phyloP scores from a whole-genome alignment of 1,140 invertebrate genomes.

The Riptortus pedestris region DNA sequence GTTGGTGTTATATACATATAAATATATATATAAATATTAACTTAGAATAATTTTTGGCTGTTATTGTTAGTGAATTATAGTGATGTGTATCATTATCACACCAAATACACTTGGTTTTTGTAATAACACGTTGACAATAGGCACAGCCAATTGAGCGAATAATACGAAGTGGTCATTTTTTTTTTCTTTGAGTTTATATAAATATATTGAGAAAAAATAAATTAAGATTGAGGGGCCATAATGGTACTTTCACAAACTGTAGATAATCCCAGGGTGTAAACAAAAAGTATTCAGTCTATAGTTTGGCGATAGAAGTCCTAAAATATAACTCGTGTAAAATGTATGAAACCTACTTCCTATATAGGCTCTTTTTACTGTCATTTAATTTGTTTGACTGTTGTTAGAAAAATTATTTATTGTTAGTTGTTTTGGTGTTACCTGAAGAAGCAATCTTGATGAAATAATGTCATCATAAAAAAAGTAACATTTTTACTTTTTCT shows the following conservation, averaged over 20 bases:
- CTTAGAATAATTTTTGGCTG: slow-evolving; percentile 19
- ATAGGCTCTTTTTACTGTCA: neutral
- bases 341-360: too few species aligned
- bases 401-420: slow-evolving; percentile 9
- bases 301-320: neutral
- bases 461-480: too few species aligned
- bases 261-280: neutral
- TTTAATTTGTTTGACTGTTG: slow-evolving; percentile 3
- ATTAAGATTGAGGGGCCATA: slow-evolving; percentile 1
- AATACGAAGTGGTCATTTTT: neutral
- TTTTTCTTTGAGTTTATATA: neutral
- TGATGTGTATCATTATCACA: slow-evolving; percentile 9
- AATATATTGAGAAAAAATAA: neutral
- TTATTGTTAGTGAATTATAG: slow-evolving; percentile 14
- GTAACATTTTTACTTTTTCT: too few species aligned
- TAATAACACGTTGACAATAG: slow-evolving; percentile 19
- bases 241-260: slow-evolving; percentile 8
- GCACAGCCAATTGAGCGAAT: slow-evolving; percentile 13
- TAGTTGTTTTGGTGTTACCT: slow-evolving; percentile 7
- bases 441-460: too few species aligned
- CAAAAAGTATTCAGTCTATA: neutral
- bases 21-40: slow-evolving; percentile 9
- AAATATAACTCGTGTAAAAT: neutral
- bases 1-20: slow-evolving; percentile 13
- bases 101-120: slow-evolving; percentile 10